Conservation (phyloP, 2,113 vertebrate species). For the Colistium nudipinnis region DNA sequence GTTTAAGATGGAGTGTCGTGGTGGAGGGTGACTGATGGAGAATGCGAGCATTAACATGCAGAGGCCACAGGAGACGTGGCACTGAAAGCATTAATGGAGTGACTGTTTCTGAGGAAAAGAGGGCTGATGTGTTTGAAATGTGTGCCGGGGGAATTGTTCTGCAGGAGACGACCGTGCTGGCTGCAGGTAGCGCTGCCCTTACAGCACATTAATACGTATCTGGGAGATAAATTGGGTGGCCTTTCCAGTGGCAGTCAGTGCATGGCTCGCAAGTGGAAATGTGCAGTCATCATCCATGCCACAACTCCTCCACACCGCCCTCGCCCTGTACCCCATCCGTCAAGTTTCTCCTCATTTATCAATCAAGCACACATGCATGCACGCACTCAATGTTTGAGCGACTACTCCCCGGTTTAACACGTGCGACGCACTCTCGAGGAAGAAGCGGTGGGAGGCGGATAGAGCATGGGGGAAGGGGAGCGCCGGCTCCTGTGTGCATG, state of each 20-base stretch:
- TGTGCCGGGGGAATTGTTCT: slow-evolving; percentile 63
- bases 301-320: background rate
- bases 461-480: slow-evolving; percentile 43
- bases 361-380: slow-evolving; percentile 35
- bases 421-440: slow-evolving; percentile 48
- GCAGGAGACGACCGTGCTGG: slow-evolving; percentile 46
- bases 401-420: slow-evolving; percentile 37
- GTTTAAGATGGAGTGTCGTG: slow-evolving; percentile 61
- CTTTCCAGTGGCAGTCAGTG: slow-evolving; percentile 62
- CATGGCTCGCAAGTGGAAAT: slow-evolving; percentile 47
- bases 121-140: slow-evolving; percentile 72
- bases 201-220: slow-evolving; percentile 70
- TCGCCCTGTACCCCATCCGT: background rate
- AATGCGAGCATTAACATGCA: slow-evolving; percentile 73
- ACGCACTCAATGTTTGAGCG: slow-evolving; percentile 21
- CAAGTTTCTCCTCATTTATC: slow-evolving; percentile 61
- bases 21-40: slow-evolving; percentile 73
- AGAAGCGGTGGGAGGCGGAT: slow-evolving; percentile 1
- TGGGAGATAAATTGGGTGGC: slow-evolving; percentile 71
- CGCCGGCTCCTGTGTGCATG: slow-evolving; percentile 38
- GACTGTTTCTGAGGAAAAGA: slow-evolving; percentile 74
- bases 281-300: slow-evolving; percentile 51
- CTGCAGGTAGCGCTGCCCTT: slow-evolving; percentile 50
- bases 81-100: slow-evolving; percentile 78
- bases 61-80: slow-evolving; percentile 73